Evolutionary conservation across 2,888 invertebrate species (phyloP), one percentile per base, ranked within the genome.

Genomic region (Parnassius mnemosyne): DNA sequence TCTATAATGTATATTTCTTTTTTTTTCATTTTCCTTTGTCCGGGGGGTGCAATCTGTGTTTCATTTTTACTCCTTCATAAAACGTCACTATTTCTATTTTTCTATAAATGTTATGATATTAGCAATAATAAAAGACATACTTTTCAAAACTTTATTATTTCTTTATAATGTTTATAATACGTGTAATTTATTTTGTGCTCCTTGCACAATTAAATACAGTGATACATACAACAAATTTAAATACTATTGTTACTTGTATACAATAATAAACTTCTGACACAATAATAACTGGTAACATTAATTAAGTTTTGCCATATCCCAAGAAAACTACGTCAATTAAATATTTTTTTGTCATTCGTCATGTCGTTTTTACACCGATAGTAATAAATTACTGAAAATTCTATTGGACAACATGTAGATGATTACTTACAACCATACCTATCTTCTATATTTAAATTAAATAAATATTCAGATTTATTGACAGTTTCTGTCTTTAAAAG

Each of bases 121-220:
- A 41, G 61, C 3, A 9, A 7, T 72, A 75, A 73, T 60, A 70
- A 82, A 81, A 81, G 67, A 16, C 82, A 81, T 85, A 87, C 86
- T 89, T 63, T 59, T 59, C 84, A 81, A 85, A 89, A 89, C 87
- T 90, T 90, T 90, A 89, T 89, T 89, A 83, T 88, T 87, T 89
- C 83, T 85, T 89, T 85, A 87, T 89, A 89, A 89, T 89, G 84
- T 87, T 89, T 83, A 88, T 88, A 85, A 89, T 87, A 90, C 88
- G 86, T 85, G 84, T 89, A 89, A 80, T 83, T 86, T 83, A 84
- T 83, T 81, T 79, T 74, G 79, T 79, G 79, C 84, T 74, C 72
- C 71, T 72, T 75, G 83, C 86, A 78, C 81, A 79, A 70, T 79
- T 77, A 75, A 78, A 77, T 86, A 85, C 77, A 77, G 78, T 86